phyloP scores from a whole-genome alignment of 2,113 vertebrate genomes.

The Fregetta grallaria region DNA sequence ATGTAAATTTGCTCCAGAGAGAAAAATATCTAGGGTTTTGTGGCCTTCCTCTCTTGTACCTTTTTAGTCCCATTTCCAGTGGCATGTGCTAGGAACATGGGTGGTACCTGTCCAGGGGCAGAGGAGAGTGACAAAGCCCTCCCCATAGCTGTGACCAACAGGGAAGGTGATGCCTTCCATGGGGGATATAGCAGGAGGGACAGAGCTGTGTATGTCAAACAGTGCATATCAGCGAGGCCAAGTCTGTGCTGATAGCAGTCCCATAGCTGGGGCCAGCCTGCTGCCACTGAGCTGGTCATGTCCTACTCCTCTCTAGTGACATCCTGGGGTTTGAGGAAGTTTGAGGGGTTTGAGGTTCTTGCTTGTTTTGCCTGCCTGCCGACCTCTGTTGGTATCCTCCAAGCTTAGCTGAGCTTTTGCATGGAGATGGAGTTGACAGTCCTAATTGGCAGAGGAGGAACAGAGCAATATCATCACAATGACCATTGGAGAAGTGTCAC shows the following conservation, averaged over 20 bases:
- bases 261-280: background rate
- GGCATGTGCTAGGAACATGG: background rate
- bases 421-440: background rate
- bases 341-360: background rate
- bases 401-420: background rate
- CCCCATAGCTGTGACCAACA: accelerated
- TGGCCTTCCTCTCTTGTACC: background rate
- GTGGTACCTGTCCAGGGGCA: too few relatives aligned
- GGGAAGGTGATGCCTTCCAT: background rate
- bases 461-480: background rate
- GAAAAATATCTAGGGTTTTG: background rate
- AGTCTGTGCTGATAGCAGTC: background rate
- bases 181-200: background rate
- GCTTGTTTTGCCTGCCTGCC: background rate
- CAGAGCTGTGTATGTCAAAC: background rate
- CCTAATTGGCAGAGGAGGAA: background rate
- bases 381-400: background rate
- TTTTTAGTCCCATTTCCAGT: background rate
- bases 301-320: background rate
- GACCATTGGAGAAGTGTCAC: accelerated
- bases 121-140: accelerated
- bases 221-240: background rate
- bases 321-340: background rate
- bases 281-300: background rate
- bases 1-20: background rate